These are phyloP conservation scores for Odontocolon sp. DNA, from an alignment of 2,888 invertebrate species.

Conservation along the genomic window DNA sequence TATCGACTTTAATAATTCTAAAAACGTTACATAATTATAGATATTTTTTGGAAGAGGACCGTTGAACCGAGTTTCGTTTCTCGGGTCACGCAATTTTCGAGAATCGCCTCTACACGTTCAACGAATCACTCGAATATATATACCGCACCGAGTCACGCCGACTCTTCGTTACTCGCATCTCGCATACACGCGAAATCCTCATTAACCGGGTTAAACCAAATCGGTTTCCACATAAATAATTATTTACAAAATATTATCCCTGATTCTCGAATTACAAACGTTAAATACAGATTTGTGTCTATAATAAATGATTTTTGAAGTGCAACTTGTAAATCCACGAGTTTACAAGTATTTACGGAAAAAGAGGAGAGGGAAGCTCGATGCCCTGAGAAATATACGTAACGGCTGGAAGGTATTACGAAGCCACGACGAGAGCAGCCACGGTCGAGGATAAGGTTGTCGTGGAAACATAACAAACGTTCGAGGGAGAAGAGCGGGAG, in stretches of 20 bases:
- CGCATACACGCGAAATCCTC: too few relatives aligned
- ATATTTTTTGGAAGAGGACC: conserved; percentile 2
- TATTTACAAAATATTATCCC: too few relatives aligned
- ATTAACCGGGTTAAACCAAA: too few relatives aligned
- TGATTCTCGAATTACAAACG: too few relatives aligned
- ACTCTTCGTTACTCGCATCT: conserved; percentile 16
- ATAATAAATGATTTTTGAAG: too few relatives aligned
- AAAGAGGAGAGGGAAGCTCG: neutral
- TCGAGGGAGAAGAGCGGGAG: neutral
- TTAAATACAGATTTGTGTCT: too few relatives aligned
- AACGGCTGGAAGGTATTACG: conserved; percentile 30
- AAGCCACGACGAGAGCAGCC: conserved; percentile 5
- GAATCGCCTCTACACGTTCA: neutral
- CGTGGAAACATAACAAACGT: conserved; percentile 59
- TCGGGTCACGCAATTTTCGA: conserved; percentile 30
- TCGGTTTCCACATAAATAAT: too few relatives aligned
- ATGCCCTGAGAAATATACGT: conserved; percentile 16
- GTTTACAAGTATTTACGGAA: too few relatives aligned
- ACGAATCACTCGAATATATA: conserved; percentile 6
- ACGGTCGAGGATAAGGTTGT: conserved; percentile 52
- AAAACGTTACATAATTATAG: too few relatives aligned
- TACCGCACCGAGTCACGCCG: conserved; percentile 34
- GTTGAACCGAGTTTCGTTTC: neutral
- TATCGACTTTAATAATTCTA: too few relatives aligned
- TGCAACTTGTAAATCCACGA: too few relatives aligned